Base-by-base conservation (phyloP, 2,888 invertebrate genomes). In the Dasysyrphus albostriatus region DNA sequence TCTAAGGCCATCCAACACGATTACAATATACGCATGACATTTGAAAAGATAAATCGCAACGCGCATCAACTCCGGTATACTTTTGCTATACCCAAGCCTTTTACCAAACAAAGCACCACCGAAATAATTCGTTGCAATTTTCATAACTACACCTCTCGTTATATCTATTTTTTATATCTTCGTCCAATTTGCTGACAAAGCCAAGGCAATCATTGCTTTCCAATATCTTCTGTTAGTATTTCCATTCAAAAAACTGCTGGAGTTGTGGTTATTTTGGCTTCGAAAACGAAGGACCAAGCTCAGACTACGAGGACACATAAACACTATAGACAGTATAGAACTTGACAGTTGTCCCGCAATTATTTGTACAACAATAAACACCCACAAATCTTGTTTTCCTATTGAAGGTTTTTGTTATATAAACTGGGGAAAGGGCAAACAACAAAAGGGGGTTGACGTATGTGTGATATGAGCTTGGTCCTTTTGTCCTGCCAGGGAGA, bases 351-450 rank as follows among this genome's bases (percentile, higher is more conserved):
- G 69, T 85, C 77, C 77, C 82, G 82, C 85, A 85, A 85, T 85
- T 85, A 85, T 85, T 85, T 85, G 81, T 85, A 82, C 82, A 85
- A 85, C 85, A 85, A 85, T 82, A 85, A 85, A 85, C 82, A 81
- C 82, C 77, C 81, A 82, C 85, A 85, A 77, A 82, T 85, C 73
- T 77, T 81, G 73, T 81, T 76, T 72, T 76, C 29, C 54, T 59
- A 34, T 77, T 81, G 58, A 67, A 67, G 29, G 58, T 56, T 76
- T 47, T 73, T 80, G 61, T 54, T 63, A 70, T 14, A 51, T 24
- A n/a, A 34, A 51, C 6, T 42, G n/a, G 39, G 7, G 34, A 63
- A 44, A 44, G 37, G 54, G 39, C 12, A 32, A 16, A 16, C 0
- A 8, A 32, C 32, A 16, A 47, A 65, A 32, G 7, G 5, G 44